phyloP scores from a whole-genome alignment of 2,888 invertebrate species.

The Malthinus seriepunctatus region DNA sequence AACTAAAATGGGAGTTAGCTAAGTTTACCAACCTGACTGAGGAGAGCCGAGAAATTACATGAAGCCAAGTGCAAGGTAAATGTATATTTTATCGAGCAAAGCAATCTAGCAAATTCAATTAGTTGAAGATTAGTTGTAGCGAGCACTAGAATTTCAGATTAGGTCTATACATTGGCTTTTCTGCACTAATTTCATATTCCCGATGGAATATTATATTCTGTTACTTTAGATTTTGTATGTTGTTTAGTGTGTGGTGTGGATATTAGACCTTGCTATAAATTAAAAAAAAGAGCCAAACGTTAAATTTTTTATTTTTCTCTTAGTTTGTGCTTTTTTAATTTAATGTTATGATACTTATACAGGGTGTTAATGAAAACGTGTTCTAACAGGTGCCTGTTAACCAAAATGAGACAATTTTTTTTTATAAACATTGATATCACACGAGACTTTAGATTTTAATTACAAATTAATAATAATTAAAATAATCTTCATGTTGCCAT shows the following conservation, averaged over 20 bases:
- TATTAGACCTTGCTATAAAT: too few species aligned
- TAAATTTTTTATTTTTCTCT: too few species aligned
- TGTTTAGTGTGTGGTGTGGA: background rate
- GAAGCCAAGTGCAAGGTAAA: constrained; percentile 51
- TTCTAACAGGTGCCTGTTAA: too few species aligned
- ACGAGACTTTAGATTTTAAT: too few species aligned
- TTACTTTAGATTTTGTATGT: constrained; percentile 22
- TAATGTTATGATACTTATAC: too few species aligned
- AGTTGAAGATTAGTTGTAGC: constrained; percentile 54
- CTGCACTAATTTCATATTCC: constrained; percentile 31
- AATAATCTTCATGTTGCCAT: too few species aligned
- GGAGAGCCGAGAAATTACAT: constrained; percentile 47
- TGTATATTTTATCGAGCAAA: constrained; percentile 55
- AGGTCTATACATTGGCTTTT: constrained; percentile 37
- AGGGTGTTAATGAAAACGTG: too few species aligned
- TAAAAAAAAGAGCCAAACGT: too few species aligned
- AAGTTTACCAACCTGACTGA: constrained; percentile 34
- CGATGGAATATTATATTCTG: constrained; percentile 29
- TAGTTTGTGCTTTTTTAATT: too few species aligned
- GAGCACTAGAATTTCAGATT: constrained; percentile 43
- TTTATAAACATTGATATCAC: too few species aligned
- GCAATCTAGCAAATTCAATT: constrained; percentile 56
- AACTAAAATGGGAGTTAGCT: constrained; percentile 24
- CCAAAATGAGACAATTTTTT: too few species aligned
- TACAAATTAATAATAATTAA: too few species aligned